Evolutionary conservation across 2,797 vertebrate genomes (phyloP).

Genomic region (Cephalopachus bancanus): DNA sequence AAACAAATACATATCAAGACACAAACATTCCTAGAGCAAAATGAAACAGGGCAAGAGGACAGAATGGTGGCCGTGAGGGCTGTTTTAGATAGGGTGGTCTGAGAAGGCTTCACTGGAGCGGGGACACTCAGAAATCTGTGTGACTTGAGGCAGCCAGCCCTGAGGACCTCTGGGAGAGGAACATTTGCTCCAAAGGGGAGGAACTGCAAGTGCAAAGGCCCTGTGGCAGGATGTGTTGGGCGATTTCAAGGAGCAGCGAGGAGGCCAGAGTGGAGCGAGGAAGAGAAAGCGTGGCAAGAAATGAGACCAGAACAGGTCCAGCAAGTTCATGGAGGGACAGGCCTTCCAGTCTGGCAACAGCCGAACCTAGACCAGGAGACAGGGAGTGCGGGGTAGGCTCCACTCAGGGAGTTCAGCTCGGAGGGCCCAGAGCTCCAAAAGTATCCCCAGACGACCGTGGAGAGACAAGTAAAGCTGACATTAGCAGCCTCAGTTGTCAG

Average conservation of each 20-base stretch:
- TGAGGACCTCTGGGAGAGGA: background rate
- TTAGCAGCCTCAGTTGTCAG: background rate
- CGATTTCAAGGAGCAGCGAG: background rate
- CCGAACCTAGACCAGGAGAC: too few relatives aligned
- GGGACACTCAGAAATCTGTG: background rate
- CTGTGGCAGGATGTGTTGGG: background rate
- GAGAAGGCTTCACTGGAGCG: background rate
- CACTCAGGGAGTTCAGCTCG: background rate
- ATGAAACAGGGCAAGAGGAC: background rate
- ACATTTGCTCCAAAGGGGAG: background rate
- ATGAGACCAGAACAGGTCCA: background rate
- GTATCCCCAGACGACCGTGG: too few relatives aligned
- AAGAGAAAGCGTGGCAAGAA: background rate
- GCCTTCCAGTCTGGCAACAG: background rate
- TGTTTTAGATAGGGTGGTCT: background rate
- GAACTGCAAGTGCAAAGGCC: background rate
- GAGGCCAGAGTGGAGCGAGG: background rate
- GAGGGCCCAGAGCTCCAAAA: background rate
- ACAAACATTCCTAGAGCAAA: background rate
- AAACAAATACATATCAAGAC: background rate
- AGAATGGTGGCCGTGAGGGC: background rate
- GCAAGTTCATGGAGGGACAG: background rate
- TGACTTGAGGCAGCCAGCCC: background rate
- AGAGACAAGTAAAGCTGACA: background rate
- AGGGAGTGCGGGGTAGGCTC: too few relatives aligned